Base-by-base conservation (phyloP, 2,113 vertebrate species). In the Sylvia atricapilla region DNA sequence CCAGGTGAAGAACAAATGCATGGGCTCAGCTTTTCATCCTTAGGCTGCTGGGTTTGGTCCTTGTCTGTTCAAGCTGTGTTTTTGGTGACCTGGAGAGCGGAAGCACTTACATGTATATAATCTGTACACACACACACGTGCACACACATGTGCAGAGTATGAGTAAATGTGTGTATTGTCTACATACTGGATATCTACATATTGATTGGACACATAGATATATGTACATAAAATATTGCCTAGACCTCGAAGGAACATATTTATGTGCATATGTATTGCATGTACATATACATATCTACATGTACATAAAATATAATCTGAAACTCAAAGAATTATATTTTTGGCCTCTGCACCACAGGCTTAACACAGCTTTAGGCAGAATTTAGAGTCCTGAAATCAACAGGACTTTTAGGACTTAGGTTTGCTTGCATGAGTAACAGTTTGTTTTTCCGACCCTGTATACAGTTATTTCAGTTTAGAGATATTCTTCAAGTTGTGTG, bases 91-190 rank as follows among this genome's bases (percentile, higher is more conserved):
- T 50, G 68, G 33, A 80, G 78, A 90, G 82, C 41, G 41, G 79
- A 92, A 97, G 97, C 97, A 98, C 97, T 98, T 98, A 97, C 11
- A 39, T 96, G 90, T 96, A 75, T 91, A 82, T 96, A 77, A 73
- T 75, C 35, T 86, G 31, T 33, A 50, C 35, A 62, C 20, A 83
- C 66, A 82, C n/a, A 67, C 16, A 13, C 15, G 37, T 39, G 59
- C 59, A 22, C 1, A 58, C 18, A 72, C 14, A 15, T n/a, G 68
- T 55, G 21, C 68, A 56, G 53, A 58, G 59, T 56, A 43, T 39
- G 47, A 86, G 55, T 59, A 37, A 15, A 41, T 60, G 59, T 75
- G 33, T 66, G 59, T 39, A 17, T 60, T 73, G 17, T 52, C 55
- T 84, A 30, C 52, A 46, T 52, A 35, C 24, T 84, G 33, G 15